Conservation (phyloP, 2,888 invertebrate species). For the Pseudococcus viburni region DNA sequence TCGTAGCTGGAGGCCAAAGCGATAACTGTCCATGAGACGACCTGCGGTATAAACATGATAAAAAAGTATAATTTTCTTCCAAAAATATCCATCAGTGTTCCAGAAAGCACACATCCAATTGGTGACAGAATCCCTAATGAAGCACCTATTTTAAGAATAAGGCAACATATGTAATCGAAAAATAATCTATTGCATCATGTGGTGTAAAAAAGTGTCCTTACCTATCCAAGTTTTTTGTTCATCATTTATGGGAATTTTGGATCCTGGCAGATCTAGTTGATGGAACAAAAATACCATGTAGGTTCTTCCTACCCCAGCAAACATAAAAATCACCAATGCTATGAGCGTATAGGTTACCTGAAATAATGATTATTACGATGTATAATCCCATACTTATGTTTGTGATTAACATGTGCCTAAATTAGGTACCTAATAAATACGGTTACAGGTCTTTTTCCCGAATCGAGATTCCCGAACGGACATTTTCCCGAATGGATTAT, state of each 20-base stretch:
- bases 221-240: slow-evolving; percentile 1
- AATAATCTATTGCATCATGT: not conserved
- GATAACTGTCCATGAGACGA: slow-evolving; percentile 6
- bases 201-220: not conserved
- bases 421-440: too few species aligned
- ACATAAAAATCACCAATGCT: not conserved
- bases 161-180: too few species aligned
- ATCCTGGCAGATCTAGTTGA: not conserved
- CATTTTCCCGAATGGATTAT: too few species aligned
- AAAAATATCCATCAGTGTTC: slow-evolving; percentile 25
- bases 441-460: too few species aligned
- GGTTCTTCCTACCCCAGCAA: not conserved
- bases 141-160: not conserved
- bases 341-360: not conserved
- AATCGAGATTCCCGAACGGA: too few species aligned
- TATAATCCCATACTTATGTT: too few species aligned
- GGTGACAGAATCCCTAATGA: not conserved
- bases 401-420: too few species aligned
- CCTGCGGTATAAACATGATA: not conserved
- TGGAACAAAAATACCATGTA: slow-evolving; percentile 8
- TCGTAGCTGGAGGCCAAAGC: not conserved
- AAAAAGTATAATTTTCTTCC: slow-evolving; percentile 9
- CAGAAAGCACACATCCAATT: slow-evolving; percentile 12
- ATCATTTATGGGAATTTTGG: not conserved
- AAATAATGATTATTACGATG: not conserved